Evolutionary conservation across 2,797 vertebrate species (phyloP).

Genomic region (Chloroceryle inda): DNA sequence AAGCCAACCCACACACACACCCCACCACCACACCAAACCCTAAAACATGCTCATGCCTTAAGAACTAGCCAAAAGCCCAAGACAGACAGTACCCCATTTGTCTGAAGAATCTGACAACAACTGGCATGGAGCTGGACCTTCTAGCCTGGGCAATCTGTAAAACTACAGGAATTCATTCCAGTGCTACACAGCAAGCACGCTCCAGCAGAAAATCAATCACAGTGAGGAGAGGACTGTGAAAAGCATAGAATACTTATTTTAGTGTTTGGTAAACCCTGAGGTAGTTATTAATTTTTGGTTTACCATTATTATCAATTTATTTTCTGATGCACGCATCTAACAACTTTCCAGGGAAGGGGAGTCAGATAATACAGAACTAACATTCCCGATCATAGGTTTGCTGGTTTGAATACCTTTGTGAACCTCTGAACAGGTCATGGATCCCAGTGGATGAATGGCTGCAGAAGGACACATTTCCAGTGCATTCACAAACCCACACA

Average conservation of each 20-base stretch:
- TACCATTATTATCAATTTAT: neutral
- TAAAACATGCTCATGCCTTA: neutral
- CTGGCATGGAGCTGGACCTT: neutral
- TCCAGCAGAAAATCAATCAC: slow-evolving; percentile 57
- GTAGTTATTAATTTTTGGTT: neutral
- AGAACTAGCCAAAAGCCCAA: neutral
- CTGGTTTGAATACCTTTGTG: neutral
- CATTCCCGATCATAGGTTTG: neutral
- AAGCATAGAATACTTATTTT: slow-evolving; percentile 18
- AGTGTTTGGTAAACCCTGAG: neutral
- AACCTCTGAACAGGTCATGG: neutral
- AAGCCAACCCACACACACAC: neutral
- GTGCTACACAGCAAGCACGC: neutral
- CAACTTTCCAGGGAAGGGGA: neutral
- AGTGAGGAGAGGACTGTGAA: neutral
- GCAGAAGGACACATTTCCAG: neutral
- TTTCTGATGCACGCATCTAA: neutral
- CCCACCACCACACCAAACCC: too few relatives aligned
- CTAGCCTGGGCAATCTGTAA: slow-evolving; percentile 40
- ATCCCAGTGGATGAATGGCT: too few relatives aligned
- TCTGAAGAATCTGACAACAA: slow-evolving; percentile 9
- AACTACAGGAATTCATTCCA: slow-evolving; percentile 42
- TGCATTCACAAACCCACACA: neutral
- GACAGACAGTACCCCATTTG: neutral
- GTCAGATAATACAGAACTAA: neutral